A percentile compares a stretch with the other conserved stretches of the same genome.
Evolutionary conservation across 2,113 vertebrate species (phyloP).

Genomic region (Psettodes erumei): DNA sequence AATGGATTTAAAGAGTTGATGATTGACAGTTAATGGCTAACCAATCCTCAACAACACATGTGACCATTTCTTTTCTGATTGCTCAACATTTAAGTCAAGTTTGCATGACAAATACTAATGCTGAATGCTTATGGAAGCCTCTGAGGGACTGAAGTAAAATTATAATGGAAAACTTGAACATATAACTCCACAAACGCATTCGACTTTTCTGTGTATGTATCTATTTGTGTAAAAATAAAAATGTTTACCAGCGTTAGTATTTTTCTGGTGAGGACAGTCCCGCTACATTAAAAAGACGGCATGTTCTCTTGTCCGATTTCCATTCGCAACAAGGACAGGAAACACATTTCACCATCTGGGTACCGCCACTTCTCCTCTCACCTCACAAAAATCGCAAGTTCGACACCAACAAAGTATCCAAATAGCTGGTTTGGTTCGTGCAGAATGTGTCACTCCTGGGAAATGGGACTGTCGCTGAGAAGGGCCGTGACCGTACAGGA

Average conservation of each 20-base stretch:
- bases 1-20: not conserved
- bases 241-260: not conserved
- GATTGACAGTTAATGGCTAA: not conserved
- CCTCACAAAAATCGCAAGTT: not conserved
- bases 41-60: not conserved
- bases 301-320: not conserved
- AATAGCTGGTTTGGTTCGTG: slow-evolving; percentile 3
- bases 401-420: not conserved
- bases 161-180: too few species aligned
- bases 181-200: too few species aligned
- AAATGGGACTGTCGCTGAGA: slow-evolving; percentile 31
- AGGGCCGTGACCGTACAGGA: slow-evolving; percentile 39
- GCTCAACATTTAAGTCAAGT: too few species aligned
- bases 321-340: slow-evolving; percentile 12
- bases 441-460: slow-evolving; percentile 27
- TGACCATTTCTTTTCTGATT: too few species aligned
- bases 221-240: too few species aligned
- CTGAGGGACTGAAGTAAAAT: too few species aligned
- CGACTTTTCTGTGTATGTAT: too few species aligned
- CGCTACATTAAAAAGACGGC: not conserved
- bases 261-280: not conserved
- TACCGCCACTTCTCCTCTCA: not conserved
- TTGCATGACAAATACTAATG: too few species aligned
- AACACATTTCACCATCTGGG: not conserved
- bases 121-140: too few species aligned